Percentiles rank a stretch among this genome's conserved stretches.
Conservation (phyloP, 2,888 invertebrate species). For the Esperia sulphurella region DNA sequence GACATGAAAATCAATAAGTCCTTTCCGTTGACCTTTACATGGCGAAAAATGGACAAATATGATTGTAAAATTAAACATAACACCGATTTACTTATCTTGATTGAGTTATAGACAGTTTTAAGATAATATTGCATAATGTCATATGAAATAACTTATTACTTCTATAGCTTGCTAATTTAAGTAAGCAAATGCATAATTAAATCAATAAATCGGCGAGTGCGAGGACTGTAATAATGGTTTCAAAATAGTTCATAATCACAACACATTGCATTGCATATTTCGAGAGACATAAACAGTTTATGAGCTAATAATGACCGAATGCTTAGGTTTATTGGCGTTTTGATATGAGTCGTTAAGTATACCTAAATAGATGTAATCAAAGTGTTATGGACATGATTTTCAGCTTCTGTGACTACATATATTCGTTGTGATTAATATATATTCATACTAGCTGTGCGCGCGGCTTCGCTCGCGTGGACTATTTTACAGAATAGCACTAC, state of each 20-base stretch:
- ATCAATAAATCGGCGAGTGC: no score
- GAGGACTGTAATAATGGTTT: background rate
- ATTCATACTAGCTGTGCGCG: no score
- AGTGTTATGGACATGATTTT: conserved; percentile 7
- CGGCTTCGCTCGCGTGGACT: no score
- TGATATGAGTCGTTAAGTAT: conserved; percentile 30
- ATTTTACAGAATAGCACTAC: no score
- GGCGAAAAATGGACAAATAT: no score
- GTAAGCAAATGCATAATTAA: no score
- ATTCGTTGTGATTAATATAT: background rate
- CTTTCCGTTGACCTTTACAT: conserved; percentile 6
- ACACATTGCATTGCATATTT: conserved; percentile 18
- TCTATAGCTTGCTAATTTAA: no score
- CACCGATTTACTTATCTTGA: no score
- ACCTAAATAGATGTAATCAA: conserved; percentile 28
- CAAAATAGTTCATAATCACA: background rate
- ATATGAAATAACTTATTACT: no score
- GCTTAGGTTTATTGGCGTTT: conserved; percentile 32
- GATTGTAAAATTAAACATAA: no score
- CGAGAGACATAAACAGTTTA: conserved; percentile 28
- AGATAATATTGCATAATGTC: no score
- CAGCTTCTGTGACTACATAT: background rate
- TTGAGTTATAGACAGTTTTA: no score
- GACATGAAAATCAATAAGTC: conserved; percentile 20
- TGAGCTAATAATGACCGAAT: conserved; percentile 32